Base-by-base conservation (phyloP, 23 tunicate species). In the Halocynthia roretzi region DNA sequence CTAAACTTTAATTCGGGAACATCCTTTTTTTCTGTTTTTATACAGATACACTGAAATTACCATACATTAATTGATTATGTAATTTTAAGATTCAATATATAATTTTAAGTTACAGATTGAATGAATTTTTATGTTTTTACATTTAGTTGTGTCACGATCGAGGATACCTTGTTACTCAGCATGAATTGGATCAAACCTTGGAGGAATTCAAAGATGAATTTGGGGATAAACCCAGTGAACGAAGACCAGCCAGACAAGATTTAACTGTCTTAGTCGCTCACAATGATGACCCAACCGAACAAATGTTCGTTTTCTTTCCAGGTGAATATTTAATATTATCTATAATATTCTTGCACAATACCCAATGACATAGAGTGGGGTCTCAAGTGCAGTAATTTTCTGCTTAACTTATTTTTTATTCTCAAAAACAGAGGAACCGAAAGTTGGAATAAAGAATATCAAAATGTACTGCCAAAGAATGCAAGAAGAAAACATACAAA, bases 211-310 rank as follows among this genome's bases (percentile, higher is more conserved):
- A 87, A 80, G 89, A 80, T 21, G 98, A 93, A 56, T 93, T 93
- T 77, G 98, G 98, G 5, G 93, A 87, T 56, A 87, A 84, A 72
- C 98, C 98, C 55, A 93, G 98, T 76, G 84, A 81, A 72, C 57
- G 94, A 56, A 80, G 75, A 17, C 98, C 98, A 18, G 83, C 80
- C 8, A 65, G 98, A 76, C 89, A 93, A 76, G 89, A 83, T 64
- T 77, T 93, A 50, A 93, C 98, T 8, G 81, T 93, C 8, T 77
- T 93, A 7, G 98, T 93, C 72, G 86, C 89, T 48, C 98, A 93
- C 64, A 83, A 83, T 65, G 98, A 93, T 80, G 98, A 93, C 61
- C 98, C 98, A 6, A 93, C 98, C n/a, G 98, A 93, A 23, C 98
- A 93, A 67, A 87, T 93, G 93, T 93, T 87, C 80, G 90, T 93